A percentile compares a stretch with the other conserved stretches of the same genome.
These are phyloP conservation scores for Hedychridium roseum DNA, from an alignment of 2,888 invertebrate genomes.

Conservation along the genomic window DNA sequence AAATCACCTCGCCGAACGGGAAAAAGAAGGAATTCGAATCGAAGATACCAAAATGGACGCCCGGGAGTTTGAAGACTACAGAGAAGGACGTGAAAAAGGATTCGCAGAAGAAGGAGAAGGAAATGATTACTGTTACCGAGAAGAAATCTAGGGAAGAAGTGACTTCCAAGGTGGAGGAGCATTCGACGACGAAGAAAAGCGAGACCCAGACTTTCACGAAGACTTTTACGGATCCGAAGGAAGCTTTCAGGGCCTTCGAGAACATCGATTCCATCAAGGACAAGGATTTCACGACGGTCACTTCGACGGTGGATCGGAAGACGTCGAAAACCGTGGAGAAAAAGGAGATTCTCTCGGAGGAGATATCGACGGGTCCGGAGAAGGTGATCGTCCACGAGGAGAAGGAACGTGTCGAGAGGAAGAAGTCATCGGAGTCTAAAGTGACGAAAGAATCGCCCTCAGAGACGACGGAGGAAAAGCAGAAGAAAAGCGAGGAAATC, in stretches of 20 bases:
- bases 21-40: constrained; percentile 49
- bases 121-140: constrained; percentile 38
- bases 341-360: constrained; percentile 50
- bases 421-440: constrained; percentile 44
- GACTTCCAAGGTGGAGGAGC: constrained; percentile 45
- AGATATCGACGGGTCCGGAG: constrained; percentile 45
- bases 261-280: constrained; percentile 31
- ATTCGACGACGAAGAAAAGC: constrained; percentile 42
- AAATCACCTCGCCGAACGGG: constrained; percentile 14
- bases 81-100: constrained; percentile 39
- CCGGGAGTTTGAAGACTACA: constrained; percentile 7
- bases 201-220: constrained; percentile 43
- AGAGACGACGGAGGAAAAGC: constrained; percentile 46
- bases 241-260: constrained; percentile 45
- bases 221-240: constrained; percentile 41
- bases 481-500: constrained; percentile 38
- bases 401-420: constrained; percentile 45
- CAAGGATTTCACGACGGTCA: constrained; percentile 34
- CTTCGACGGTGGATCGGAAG: constrained; percentile 51
- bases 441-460: constrained; percentile 46
- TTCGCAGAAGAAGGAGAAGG: constrained; percentile 30
- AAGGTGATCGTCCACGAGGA: constrained; percentile 51
- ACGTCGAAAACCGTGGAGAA: constrained; percentile 44
- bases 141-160: constrained; percentile 47
- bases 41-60: constrained; percentile 46